These are phyloP conservation scores for Salmo trutta DNA, from an alignment of 2,797 vertebrate genomes.

Conservation along the genomic window DNA sequence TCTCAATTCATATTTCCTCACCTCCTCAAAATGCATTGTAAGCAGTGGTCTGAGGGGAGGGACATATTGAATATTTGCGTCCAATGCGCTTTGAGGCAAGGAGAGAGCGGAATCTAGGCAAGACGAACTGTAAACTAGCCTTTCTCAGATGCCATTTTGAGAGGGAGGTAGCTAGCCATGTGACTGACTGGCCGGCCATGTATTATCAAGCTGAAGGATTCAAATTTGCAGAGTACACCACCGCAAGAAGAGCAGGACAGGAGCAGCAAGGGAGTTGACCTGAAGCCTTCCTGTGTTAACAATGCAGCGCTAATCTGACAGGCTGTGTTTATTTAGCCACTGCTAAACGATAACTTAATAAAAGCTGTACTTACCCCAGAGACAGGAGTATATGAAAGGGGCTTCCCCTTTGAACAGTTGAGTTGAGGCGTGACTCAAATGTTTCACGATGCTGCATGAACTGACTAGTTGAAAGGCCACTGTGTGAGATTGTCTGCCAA, in stretches of 20 bases:
- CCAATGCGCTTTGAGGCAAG: too few relatives aligned
- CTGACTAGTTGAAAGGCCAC: not conserved
- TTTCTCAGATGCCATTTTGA: constrained; percentile 19
- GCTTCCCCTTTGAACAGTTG: not conserved
- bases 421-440: not conserved
- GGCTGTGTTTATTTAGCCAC: constrained; percentile 39
- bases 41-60: too few relatives aligned
- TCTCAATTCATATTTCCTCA: too few relatives aligned
- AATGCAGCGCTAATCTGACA: constrained; percentile 39
- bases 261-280: not conserved
- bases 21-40: too few relatives aligned
- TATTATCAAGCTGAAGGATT: not conserved
- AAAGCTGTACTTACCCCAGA: constrained; percentile 18
- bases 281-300: constrained; percentile 46
- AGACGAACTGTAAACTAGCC: too few relatives aligned
- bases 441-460: not conserved
- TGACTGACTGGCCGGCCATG: not conserved
- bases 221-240: not conserved
- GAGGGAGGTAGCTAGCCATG: not conserved
- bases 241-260: not conserved
- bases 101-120: too few relatives aligned
- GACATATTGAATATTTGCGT: too few relatives aligned
- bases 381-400: not conserved
- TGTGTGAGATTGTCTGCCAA: not conserved
- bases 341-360: constrained; percentile 38